Evolutionary conservation across 2,888 invertebrate species (phyloP), one percentile per base, ranked within the genome.

Genomic region (Aspidiotus rigidus): DNA sequence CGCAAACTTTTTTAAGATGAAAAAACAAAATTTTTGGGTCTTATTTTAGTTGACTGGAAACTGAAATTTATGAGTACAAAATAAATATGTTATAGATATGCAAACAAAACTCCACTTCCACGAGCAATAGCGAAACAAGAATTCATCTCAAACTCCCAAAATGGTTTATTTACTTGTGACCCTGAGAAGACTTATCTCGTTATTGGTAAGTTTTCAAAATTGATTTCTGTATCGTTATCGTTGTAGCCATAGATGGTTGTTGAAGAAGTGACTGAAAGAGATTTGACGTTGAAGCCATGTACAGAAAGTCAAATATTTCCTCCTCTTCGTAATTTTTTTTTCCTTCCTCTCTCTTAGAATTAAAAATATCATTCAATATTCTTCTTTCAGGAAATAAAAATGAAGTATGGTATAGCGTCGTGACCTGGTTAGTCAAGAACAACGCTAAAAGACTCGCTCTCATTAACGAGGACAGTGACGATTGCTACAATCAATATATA

Each of bases 321-420:
- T 28, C 5, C 28, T 28, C 2, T 28, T 5, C 28, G 28, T 28
- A 28, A 28, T 28, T 28, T 28, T 16, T 59, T 11, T 53, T 49
- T 49, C n/a, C 13, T 49, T 28, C 11, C 11, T 53, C n/a, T 53
- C n/a, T 53, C n/a, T 53, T 13, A 2, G 57, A 10, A 57, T 17
- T 13, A 3, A 15, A 56, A 15, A 57, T 16, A n/a, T 3, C 2
- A 7, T 3, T 5, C 57, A 57, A 57, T 16, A 5, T 57, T 7
- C 6, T 57, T 57, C 17, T 57, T 17, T 15, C 15, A 69, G 69
- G 69, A 42, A 49, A 69, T 13, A 69, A 69, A 63, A 56, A 16
- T 42, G 77, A 78, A 61, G 72, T 74, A 7, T 79, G 79, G 78
- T 74, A 76, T 5, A 78, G 79, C 71, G 69, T 73, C 0, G 71